Percentiles rank a stretch among this genome's conserved stretches.
Conservation (phyloP, 2,797 vertebrate genomes). For the Syndactyla subalaris region DNA sequence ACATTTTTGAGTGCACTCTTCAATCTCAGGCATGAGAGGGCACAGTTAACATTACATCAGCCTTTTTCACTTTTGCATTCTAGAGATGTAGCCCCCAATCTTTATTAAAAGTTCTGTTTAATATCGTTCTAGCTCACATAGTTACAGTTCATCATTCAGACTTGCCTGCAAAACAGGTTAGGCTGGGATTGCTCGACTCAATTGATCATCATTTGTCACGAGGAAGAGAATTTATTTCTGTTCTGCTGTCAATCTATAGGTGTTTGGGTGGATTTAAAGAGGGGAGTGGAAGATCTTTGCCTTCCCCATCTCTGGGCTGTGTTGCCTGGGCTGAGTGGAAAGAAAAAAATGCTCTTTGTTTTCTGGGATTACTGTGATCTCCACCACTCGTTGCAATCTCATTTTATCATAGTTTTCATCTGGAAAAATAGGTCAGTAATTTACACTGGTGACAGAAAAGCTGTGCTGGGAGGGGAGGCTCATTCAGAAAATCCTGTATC, state of each 20-base stretch:
- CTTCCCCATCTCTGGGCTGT: background rate
- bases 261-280: background rate
- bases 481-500: background rate
- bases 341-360: background rate
- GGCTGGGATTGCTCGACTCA: background rate
- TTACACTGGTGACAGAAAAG: background rate
- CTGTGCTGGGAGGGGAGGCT: background rate
- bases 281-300: background rate
- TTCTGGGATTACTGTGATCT: background rate
- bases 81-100: slow-evolving; percentile 50
- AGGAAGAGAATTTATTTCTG: background rate
- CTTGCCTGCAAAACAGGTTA: background rate
- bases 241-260: background rate
- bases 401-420: background rate
- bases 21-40: background rate
- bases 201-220: background rate
- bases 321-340: background rate
- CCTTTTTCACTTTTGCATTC: background rate
- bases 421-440: background rate
- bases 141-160: background rate
- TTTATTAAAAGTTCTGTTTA: background rate
- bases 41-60: background rate
- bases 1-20: background rate
- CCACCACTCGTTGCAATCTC: background rate
- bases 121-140: background rate